Evolutionary conservation across 2,113 vertebrate genomes (phyloP).

Genomic region (Hymenochirus boettgeri): DNA sequence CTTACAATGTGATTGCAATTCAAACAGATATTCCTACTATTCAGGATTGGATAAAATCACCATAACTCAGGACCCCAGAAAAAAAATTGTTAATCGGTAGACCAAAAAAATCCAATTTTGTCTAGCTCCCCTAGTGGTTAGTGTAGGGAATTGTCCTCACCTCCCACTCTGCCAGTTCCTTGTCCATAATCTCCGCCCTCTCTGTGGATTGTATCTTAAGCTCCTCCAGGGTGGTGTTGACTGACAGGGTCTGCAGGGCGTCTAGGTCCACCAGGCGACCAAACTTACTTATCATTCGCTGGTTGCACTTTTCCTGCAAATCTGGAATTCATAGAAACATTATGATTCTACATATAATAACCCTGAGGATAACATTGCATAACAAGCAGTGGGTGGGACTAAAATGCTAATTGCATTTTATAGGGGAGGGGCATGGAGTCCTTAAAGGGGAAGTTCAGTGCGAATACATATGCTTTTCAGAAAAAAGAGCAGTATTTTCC

Average conservation of each 20-base stretch:
- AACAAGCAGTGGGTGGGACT: too few relatives aligned
- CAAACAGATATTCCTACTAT: too few relatives aligned
- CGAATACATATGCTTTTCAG: too few relatives aligned
- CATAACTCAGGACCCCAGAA: too few relatives aligned
- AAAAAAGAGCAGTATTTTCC: too few relatives aligned
- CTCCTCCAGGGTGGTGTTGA: conserved; percentile 73
- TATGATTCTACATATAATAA: not conserved
- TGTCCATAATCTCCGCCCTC: conserved; percentile 55
- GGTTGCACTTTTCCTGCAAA: conserved; percentile 66
- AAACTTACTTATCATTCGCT: conserved; percentile 82
- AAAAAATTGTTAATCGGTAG: too few relatives aligned
- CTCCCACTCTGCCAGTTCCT: conserved; percentile 73
- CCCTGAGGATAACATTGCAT: conserved; percentile 6
- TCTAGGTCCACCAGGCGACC: conserved; percentile 80
- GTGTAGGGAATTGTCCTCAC: conserved; percentile 53
- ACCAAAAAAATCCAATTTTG: too few relatives aligned
- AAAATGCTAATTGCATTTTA: too few relatives aligned
- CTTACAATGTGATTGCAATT: too few relatives aligned
- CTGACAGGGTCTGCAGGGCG: conserved; percentile 72
- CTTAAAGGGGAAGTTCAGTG: too few relatives aligned
- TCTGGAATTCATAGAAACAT: conserved; percentile 49
- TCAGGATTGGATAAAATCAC: too few relatives aligned
- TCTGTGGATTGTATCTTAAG: conserved; percentile 68
- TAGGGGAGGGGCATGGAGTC: too few relatives aligned
- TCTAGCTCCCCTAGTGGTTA: not conserved